Evolutionary conservation across 2,888 invertebrate genomes (phyloP).

Genomic region (Nasonia oneida): DNA sequence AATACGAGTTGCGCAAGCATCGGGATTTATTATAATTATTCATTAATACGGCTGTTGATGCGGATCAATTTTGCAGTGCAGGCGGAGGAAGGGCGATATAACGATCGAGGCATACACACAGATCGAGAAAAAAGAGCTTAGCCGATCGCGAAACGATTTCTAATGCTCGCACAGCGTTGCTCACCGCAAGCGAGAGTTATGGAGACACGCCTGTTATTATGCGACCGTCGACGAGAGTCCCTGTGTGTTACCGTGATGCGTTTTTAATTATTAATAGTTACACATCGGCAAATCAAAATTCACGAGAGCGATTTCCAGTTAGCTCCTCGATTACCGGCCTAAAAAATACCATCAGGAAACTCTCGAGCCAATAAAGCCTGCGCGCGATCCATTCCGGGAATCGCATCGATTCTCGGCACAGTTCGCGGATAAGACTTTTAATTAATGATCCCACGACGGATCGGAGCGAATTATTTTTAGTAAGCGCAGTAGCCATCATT

Average conservation of each 20-base stretch:
- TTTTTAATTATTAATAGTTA: too few relatives aligned
- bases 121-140: background rate
- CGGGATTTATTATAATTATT: background rate
- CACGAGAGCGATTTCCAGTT: background rate
- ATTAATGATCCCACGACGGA: background rate
- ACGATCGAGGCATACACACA: background rate
- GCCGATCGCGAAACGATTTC: slow-evolving; percentile 3
- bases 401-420: too few relatives aligned
- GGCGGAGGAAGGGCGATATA: background rate
- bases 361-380: too few relatives aligned
- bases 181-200: background rate
- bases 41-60: background rate
- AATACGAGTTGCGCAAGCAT: slow-evolving; percentile 12
- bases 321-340: background rate
- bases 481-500: too few relatives aligned
- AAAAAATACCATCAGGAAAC: slow-evolving; percentile 13
- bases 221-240: background rate
- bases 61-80: background rate
- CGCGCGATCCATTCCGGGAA: too few relatives aligned
- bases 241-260: background rate
- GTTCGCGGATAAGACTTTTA: background rate
- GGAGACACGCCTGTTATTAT: background rate
- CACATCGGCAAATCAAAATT: too few relatives aligned
- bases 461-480: background rate
- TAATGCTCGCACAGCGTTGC: background rate